phyloP scores from a whole-genome alignment of 2,797 vertebrate species.

The Clangula hyemalis region DNA sequence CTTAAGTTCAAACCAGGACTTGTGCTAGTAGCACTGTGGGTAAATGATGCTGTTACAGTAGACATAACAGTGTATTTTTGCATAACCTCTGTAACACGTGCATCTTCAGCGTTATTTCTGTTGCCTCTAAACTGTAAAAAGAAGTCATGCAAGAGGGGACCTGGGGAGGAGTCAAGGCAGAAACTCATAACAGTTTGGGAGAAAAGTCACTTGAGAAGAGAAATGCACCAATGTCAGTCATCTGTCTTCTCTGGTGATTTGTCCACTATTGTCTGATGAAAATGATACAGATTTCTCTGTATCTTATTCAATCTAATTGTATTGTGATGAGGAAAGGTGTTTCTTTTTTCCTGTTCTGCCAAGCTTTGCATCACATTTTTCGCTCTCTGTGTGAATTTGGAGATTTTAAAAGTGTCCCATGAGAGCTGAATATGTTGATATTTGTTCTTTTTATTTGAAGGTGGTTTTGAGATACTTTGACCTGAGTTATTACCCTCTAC shows the following conservation, averaged over 20 bases:
- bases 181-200: neutral
- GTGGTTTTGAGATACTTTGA: neutral
- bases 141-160: neutral
- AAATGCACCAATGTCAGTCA: neutral
- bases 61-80: neutral
- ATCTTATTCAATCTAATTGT: neutral
- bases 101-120: neutral
- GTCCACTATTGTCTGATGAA: neutral
- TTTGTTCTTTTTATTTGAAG: neutral
- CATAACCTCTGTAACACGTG: neutral
- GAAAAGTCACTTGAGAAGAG: neutral
- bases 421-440: neutral
- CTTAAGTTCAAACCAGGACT: neutral
- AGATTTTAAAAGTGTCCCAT: neutral
- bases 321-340: neutral
- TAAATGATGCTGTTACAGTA: neutral
- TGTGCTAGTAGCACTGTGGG: neutral
- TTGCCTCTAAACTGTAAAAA: neutral
- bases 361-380: neutral
- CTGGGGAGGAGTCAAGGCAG: neutral
- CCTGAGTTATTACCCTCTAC: neutral
- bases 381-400: neutral
- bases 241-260: neutral
- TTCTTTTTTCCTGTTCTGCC: neutral
- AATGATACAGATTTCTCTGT: neutral